Evolutionary conservation across 2,888 invertebrate genomes (phyloP), one percentile per base, ranked within the genome.

Genomic region (Tribolium freemani): DNA sequence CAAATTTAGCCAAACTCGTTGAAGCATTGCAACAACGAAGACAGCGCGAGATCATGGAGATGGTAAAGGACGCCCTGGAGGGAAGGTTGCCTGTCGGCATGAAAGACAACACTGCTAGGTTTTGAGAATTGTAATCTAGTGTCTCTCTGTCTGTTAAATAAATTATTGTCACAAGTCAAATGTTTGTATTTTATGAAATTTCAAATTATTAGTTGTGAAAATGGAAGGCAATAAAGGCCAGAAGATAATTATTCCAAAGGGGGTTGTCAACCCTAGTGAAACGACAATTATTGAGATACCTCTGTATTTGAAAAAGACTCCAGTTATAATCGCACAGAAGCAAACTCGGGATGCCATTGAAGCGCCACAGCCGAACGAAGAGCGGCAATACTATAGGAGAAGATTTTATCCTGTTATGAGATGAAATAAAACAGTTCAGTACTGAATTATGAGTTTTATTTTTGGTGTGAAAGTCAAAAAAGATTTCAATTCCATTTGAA

Each of bases 281-380:
- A 83, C 82, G 0, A 83, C 84, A 3, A 76, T 85, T 46, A 84
- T 85, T 48, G 84, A 85, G 78, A 84, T 85, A 44, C 84, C 84
- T 6, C 71, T 75, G 1, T 57, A 75, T 53, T 71, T 82, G 16
- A 76, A 82, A 16, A 78, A 77, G n/a, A 26, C 50, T 4, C 69
- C 60, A 11, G 60, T 69, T 3, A 57, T 67, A 9, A 30, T 67
- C 1, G 67, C 67, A 3, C 56, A 67, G 46, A 67, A 53, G 26
- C 53, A 30, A 38, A 31, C 51, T 21, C 45, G 44, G 2, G 13
- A 11, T 11, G 5, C 50, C 8, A 46, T 46, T 2, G 30, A 61
- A 11, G 48, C 20, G 2, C 31, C 46, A 20, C 2, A 63, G 5
- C 8, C 20, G 30, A 8, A 60, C 45, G 51, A 38, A 5, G 30